phyloP scores from a whole-genome alignment of 2,797 vertebrate genomes.

The Manis pentadactyla region DNA sequence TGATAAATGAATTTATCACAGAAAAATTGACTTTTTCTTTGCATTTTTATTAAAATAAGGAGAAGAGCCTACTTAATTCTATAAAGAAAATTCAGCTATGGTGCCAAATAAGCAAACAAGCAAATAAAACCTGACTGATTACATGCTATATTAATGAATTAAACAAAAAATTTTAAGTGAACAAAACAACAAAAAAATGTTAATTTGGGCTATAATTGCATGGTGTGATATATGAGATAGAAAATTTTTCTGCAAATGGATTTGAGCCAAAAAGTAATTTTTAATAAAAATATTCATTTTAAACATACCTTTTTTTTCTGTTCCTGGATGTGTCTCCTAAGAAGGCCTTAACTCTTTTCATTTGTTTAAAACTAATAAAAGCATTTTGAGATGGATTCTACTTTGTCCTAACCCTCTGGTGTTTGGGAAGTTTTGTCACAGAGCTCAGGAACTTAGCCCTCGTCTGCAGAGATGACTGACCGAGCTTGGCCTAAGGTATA shows the following conservation, averaged over 20 bases:
- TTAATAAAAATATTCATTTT: background rate
- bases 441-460: background rate
- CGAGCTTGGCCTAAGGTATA: slow-evolving; percentile 19
- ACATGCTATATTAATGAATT: background rate
- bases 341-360: background rate
- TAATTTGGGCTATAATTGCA: background rate
- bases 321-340: background rate
- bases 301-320: background rate
- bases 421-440: background rate
- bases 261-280: background rate
- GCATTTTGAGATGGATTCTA: background rate
- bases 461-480: background rate
- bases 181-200: background rate
- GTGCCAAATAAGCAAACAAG: background rate
- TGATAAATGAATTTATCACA: background rate
- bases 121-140: background rate
- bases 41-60: background rate
- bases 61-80: background rate
- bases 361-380: background rate
- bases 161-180: background rate
- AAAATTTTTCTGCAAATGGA: background rate
- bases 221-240: background rate
- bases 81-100: slow-evolving; percentile 4
- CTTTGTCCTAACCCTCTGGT: background rate
- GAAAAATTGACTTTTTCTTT: background rate